A percentile compares a stretch with the other conserved stretches of the same genome.
phyloP scores from a whole-genome alignment of 2,888 invertebrate species.

The Abrostola triplasia region DNA sequence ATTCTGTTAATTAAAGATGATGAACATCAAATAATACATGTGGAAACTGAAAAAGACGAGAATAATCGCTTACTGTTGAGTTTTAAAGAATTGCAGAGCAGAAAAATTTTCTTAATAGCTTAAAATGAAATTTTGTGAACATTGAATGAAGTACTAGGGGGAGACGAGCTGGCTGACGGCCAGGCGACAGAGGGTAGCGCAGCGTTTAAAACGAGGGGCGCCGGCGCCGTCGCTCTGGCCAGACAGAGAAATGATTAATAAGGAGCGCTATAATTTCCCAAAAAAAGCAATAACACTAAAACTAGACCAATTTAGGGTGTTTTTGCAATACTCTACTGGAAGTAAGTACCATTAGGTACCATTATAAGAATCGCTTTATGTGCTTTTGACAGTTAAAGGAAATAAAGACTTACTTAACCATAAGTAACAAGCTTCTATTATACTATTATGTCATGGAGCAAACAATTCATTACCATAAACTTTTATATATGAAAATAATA shows the following conservation, averaged over 20 bases:
- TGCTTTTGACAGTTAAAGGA: too few species aligned
- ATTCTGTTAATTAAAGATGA: constrained; percentile 3
- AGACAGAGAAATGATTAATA: constrained; percentile 39
- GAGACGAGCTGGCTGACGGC: constrained; percentile 64
- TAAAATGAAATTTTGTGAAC: constrained; percentile 42
- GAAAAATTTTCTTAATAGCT: constrained; percentile 3
- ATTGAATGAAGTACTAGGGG: constrained; percentile 58
- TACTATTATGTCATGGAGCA: too few species aligned
- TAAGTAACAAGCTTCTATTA: too few species aligned
- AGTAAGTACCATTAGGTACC: too few species aligned
- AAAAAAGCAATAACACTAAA: constrained; percentile 5
- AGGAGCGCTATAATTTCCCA: constrained; percentile 11
- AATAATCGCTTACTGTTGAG: constrained; percentile 11
- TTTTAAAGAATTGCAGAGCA: neutral
- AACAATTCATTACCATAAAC: neutral
- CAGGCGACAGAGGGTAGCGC: constrained; percentile 58
- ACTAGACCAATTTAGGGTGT: too few species aligned
- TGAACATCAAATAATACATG: neutral
- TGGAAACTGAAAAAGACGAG: constrained; percentile 3
- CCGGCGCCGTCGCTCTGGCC: constrained; percentile 60
- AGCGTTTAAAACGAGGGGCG: constrained; percentile 55
- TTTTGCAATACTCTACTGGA: too few species aligned
- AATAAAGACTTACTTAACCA: too few species aligned
- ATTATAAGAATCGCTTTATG: too few species aligned
- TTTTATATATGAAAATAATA: neutral